These are phyloP conservation scores for Aspiorhynchus laticeps DNA, from an alignment of 2,113 vertebrate species.

Conservation along the genomic window DNA sequence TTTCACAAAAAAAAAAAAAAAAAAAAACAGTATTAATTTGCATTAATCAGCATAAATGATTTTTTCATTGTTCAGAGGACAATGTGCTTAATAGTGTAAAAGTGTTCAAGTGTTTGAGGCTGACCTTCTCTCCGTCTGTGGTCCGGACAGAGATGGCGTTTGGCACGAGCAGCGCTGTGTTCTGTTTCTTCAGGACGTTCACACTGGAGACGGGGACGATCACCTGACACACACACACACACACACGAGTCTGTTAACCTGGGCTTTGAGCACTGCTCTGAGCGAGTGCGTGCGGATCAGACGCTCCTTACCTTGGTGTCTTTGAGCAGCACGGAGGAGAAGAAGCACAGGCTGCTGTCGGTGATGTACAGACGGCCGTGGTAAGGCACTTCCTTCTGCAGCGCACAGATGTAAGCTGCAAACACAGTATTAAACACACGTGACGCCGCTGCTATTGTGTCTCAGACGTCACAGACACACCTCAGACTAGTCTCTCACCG, in stretches of 20 bases:
- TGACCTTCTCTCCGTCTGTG: conserved; percentile 81
- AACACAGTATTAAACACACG: background rate
- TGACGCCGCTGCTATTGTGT: background rate
- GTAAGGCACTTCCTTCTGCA: conserved; percentile 85
- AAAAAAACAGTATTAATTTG: background rate
- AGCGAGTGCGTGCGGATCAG: too few relatives aligned
- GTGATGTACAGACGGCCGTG: conserved; percentile 83
- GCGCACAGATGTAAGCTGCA: conserved; percentile 81
- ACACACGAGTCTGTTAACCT: background rate
- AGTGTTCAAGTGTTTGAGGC: background rate
- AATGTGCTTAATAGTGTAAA: too few relatives aligned
- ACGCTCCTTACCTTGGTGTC: conserved; percentile 79
- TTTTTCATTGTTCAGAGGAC: background rate
- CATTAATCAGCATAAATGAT: background rate
- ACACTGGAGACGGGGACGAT: conserved; percentile 78
- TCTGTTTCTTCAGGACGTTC: conserved; percentile 83
- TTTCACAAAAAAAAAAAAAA: background rate
- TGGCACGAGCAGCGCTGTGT: conserved; percentile 84
- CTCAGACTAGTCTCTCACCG: conserved; percentile 65
- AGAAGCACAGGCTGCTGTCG: conserved; percentile 79
- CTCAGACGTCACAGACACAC: too few relatives aligned
- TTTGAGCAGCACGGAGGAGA: conserved; percentile 81
- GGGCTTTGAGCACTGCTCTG: background rate
- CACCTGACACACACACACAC: conserved; percentile 63
- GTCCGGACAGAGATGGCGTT: conserved; percentile 85